A percentile compares a stretch with the other conserved stretches of the same genome.
These are phyloP conservation scores for Malurus elegans DNA, from an alignment of 2,113 vertebrate species.

Conservation along the genomic window DNA sequence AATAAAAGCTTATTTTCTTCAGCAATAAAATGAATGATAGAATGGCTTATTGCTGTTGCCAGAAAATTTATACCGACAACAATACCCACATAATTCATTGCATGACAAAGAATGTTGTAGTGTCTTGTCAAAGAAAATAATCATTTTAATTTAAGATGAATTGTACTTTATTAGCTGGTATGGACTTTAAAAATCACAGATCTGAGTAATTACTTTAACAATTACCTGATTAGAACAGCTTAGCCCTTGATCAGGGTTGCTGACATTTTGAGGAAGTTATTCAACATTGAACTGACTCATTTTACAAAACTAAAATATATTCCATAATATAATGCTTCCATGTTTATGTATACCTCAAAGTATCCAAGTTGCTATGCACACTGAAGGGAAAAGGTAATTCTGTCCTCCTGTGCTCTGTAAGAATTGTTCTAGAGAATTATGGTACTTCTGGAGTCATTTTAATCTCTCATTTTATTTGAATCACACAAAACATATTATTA, in stretches of 20 bases:
- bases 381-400: not conserved
- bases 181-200: slow-evolving; percentile 26
- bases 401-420: not conserved
- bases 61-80: slow-evolving; percentile 65
- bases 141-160: slow-evolving; percentile 55
- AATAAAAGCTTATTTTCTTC: slow-evolving; percentile 55
- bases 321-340: not conserved
- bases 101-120: slow-evolving; percentile 8
- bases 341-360: not conserved
- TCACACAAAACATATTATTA: not conserved
- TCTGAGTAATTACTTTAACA: slow-evolving; percentile 6
- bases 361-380: not conserved
- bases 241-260: not conserved
- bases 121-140: slow-evolving; percentile 49
- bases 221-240: not conserved
- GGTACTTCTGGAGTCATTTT: not conserved
- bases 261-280: not conserved
- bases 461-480: slow-evolving; percentile 9
- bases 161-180: slow-evolving; percentile 18
- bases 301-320: not conserved
- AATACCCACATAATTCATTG: slow-evolving; percentile 51
- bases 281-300: not conserved
- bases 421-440: slow-evolving; percentile 23
- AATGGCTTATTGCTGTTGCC: slow-evolving; percentile 54
- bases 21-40: slow-evolving; percentile 58